Evolutionary conservation across 2,888 invertebrate genomes (phyloP).

Genomic region (Trypoxylon attenuatum): DNA sequence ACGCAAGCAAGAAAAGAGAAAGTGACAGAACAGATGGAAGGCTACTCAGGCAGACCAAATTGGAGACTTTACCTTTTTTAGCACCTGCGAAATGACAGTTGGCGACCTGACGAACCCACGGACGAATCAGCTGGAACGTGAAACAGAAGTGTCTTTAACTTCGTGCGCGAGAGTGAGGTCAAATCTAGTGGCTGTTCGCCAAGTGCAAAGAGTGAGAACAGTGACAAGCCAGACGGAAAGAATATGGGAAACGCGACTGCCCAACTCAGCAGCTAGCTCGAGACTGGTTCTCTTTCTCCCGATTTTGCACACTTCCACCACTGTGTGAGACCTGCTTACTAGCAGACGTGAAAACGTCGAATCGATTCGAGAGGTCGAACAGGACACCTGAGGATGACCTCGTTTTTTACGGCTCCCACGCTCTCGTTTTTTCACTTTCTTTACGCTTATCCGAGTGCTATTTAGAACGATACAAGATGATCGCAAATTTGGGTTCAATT

Average conservation of each 20-base stretch:
- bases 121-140: conserved; percentile 62
- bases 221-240: background rate
- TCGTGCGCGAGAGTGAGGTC: background rate
- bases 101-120: conserved; percentile 47
- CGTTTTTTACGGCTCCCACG: background rate
- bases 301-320: background rate
- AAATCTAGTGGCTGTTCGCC: conserved; percentile 13
- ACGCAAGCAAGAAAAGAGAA: conserved; percentile 36
- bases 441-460: background rate
- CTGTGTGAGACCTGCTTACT: conserved; percentile 15
- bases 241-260: background rate
- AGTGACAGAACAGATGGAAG: conserved; percentile 32
- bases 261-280: conserved; percentile 11
- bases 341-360: conserved; percentile 24
- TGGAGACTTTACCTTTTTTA: conserved; percentile 57
- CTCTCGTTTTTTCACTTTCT: background rate
- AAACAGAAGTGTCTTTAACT: conserved; percentile 16
- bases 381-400: background rate
- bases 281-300: conserved; percentile 21
- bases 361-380: conserved; percentile 5
- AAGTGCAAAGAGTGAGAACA: conserved; percentile 4
- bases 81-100: conserved; percentile 47
- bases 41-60: background rate
- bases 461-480: too few relatives aligned
- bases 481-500: too few relatives aligned